Evolutionary conservation across 2,888 invertebrate genomes (phyloP).

Genomic region (Cerastis leucographa): DNA sequence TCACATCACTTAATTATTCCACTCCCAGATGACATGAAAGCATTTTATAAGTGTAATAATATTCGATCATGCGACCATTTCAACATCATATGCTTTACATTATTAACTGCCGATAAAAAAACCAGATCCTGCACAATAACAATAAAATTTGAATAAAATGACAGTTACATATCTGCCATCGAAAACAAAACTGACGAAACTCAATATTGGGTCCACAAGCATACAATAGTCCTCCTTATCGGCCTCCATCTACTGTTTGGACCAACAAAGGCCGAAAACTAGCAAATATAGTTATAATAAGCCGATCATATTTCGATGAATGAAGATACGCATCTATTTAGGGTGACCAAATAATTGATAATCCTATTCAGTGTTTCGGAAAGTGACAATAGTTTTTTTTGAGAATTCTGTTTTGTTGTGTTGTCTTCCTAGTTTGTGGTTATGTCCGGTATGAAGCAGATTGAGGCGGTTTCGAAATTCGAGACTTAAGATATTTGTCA

Average conservation of each 20-base stretch:
- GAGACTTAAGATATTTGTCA: constrained; percentile 37
- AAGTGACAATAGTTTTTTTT: constrained; percentile 73
- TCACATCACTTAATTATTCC: constrained; percentile 6
- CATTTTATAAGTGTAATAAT: constrained; percentile 33
- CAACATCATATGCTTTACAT: constrained; percentile 28
- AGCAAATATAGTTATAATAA: constrained; percentile 89
- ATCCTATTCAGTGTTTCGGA: constrained; percentile 81
- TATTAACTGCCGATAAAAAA: constrained; percentile 51
- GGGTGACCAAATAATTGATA: constrained; percentile 86
- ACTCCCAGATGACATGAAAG: constrained; percentile 10
- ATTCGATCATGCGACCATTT: constrained; percentile 19
- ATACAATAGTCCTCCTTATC: constrained; percentile 69
- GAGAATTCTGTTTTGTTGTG: constrained; percentile 69
- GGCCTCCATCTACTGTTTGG: constrained; percentile 69
- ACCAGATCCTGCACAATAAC: constrained; percentile 57
- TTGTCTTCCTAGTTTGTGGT: constrained; percentile 68
- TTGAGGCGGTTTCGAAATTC: constrained; percentile 55
- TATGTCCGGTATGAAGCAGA: constrained; percentile 63
- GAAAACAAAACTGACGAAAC: constrained; percentile 81
- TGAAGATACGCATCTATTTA: constrained; percentile 78
- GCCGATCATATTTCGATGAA: constrained; percentile 85
- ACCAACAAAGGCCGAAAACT: constrained; percentile 80
- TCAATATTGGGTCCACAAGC: constrained; percentile 71
- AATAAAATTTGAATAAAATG: constrained; percentile 72
- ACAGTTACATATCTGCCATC: constrained; percentile 78